phyloP scores from a whole-genome alignment of 2,797 vertebrate species.

The Enoplosus armatus region DNA sequence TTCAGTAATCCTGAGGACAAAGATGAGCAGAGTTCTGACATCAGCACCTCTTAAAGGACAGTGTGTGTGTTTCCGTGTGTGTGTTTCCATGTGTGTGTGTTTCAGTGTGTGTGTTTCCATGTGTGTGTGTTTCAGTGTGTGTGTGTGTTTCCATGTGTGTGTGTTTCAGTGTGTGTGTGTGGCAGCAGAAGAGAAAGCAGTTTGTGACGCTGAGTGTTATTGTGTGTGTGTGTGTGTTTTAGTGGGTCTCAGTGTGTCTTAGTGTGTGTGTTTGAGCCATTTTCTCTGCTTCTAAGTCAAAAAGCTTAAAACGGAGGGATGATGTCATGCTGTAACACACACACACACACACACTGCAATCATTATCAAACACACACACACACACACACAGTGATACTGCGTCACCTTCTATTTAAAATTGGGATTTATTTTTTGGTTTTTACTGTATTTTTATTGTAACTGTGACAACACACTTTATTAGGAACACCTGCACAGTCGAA shows the following conservation, averaged over 20 bases:
- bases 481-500: background rate
- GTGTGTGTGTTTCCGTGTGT: constrained; percentile 43
- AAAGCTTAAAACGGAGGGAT: constrained; percentile 69
- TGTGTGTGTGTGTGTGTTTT: constrained; percentile 3
- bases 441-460: background rate
- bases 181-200: constrained; percentile 5
- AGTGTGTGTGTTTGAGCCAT: constrained; percentile 53
- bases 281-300: constrained; percentile 68
- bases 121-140: constrained; percentile 30
- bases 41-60: constrained; percentile 73
- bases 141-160: constrained; percentile 36
- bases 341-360: constrained; percentile 35
- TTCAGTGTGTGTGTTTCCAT: constrained; percentile 43
- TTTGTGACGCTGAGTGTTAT: background rate
- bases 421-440: background rate
- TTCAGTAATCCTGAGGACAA: constrained; percentile 71
- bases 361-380: constrained; percentile 15
- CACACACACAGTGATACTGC: background rate
- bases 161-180: constrained; percentile 10
- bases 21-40: constrained; percentile 75
- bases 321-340: constrained; percentile 70
- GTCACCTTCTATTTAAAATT: background rate
- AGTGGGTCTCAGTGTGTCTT: constrained; percentile 23
- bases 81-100: no score
- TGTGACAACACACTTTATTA: background rate